Evolutionary conservation across 2,888 invertebrate species (phyloP).

Genomic region (Acrobasis repandana): DNA sequence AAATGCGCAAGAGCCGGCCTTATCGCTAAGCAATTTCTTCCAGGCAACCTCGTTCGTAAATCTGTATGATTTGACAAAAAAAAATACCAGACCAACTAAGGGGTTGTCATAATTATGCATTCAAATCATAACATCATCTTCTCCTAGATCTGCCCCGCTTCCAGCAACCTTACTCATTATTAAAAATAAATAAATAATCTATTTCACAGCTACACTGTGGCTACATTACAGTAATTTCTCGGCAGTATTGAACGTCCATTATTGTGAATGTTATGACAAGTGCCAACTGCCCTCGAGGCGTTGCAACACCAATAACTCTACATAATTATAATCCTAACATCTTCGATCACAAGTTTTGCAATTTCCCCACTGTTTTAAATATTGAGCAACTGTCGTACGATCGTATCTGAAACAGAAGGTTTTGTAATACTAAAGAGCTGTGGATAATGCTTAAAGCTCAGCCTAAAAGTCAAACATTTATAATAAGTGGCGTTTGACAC

Average conservation of each 20-base stretch:
- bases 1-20: no score
- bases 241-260: slow-evolving; percentile 2
- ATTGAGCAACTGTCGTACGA: slow-evolving; percentile 19
- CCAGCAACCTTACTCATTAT: no score
- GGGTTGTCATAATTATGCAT: no score
- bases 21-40: no score
- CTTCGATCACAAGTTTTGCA: slow-evolving; percentile 18
- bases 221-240: slow-evolving; percentile 1
- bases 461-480: background rate
- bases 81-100: no score
- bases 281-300: slow-evolving; percentile 10
- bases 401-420: slow-evolving; percentile 3
- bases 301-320: slow-evolving; percentile 9
- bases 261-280: slow-evolving; percentile 15
- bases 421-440: slow-evolving; percentile 4
- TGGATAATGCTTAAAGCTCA: background rate
- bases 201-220: background rate
- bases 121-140: no score
- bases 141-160: no score
- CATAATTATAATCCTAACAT: slow-evolving; percentile 16
- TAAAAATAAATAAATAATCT: no score
- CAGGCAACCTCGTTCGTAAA: no score
- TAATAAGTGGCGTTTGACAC: background rate
- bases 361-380: slow-evolving; percentile 22
- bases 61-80: no score